These are phyloP conservation scores for Pungitius pungitius DNA, from an alignment of 2,113 vertebrate genomes.

Conservation along the genomic window DNA sequence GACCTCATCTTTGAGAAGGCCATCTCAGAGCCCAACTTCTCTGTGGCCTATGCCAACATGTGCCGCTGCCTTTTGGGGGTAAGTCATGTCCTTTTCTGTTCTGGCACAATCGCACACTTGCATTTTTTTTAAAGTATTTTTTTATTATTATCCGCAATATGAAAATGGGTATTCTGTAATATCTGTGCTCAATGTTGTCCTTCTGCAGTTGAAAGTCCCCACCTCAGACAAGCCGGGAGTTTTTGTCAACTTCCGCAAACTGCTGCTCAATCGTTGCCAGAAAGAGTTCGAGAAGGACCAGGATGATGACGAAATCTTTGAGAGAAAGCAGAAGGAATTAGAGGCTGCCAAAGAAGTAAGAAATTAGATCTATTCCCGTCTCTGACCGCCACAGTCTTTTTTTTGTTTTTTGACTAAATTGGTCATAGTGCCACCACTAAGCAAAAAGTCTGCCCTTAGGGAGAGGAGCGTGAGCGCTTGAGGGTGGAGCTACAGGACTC, in stretches of 20 bases:
- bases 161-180: neutral
- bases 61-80: constrained; percentile 97
- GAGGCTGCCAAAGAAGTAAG: constrained; percentile 84
- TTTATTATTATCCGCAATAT: neutral
- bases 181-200: neutral
- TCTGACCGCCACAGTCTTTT: neutral
- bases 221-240: constrained; percentile 91
- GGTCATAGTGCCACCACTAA: neutral
- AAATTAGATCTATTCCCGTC: constrained; percentile 20
- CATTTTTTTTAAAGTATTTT: neutral
- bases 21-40: constrained; percentile 97
- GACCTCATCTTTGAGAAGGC: constrained; percentile 99
- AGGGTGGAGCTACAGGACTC: constrained; percentile 89
- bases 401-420: neutral
- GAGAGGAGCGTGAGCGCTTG: constrained; percentile 89
- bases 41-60: constrained; percentile 98
- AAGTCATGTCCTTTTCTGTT: constrained; percentile 62
- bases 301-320: constrained; percentile 94
- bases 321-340: constrained; percentile 95
- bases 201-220: constrained; percentile 91
- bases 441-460: constrained; percentile 48
- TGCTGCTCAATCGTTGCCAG: constrained; percentile 97
- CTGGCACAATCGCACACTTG: neutral
- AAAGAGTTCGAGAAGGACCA: constrained; percentile 99
- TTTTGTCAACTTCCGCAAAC: constrained; percentile 95